Evolutionary conservation across 2,888 invertebrate genomes (phyloP), one percentile per base, ranked within the genome.

Genomic region (Mythimna impura): DNA sequence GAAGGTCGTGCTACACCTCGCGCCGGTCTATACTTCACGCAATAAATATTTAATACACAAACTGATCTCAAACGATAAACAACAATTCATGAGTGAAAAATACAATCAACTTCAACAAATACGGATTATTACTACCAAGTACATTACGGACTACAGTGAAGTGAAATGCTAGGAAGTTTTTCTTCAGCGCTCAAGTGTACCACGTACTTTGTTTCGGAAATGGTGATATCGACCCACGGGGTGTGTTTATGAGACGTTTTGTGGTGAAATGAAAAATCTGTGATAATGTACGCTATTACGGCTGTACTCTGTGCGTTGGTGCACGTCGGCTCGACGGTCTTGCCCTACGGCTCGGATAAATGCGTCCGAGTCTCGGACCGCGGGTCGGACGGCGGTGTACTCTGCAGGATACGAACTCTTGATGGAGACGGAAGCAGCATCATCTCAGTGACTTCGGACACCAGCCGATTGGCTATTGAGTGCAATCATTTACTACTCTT

Each of bases 401-500:
- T 97, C 76, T 98, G 98, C 92, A 97, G 97, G 89, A 95, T 98
- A 88, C 96, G 98, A 83, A 97, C 97, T 81, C 96, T 98, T 77
- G 98, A 98, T 83, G 97, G 97, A 71, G 97, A 97, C 81, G 97
- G 97, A 64, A 96, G 97, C 86, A 97, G 97, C 88, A 96, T 97
- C 83, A 96, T 96, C 83, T 94, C 97, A 80, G 94, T 97, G 75
- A 93, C 96, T 68, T 87, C 97, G 58, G 98, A 98, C 90, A 98
- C 98, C 60, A 97, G 97, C 82, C 97, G 97, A 80, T 95, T 99
- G 82, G 97, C 97, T 83, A 97, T 99, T 82, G 97, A 97, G 89
- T 99, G 99, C 95, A 98, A 97, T 92, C 97, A 98, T 89, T 97
- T 97, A 79, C 96, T 98, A 86, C 96, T 98, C 74, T 98, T 98